phyloP scores from a whole-genome alignment of 1,140 invertebrate species.

The Aporrectodea caliginosa region DNA sequence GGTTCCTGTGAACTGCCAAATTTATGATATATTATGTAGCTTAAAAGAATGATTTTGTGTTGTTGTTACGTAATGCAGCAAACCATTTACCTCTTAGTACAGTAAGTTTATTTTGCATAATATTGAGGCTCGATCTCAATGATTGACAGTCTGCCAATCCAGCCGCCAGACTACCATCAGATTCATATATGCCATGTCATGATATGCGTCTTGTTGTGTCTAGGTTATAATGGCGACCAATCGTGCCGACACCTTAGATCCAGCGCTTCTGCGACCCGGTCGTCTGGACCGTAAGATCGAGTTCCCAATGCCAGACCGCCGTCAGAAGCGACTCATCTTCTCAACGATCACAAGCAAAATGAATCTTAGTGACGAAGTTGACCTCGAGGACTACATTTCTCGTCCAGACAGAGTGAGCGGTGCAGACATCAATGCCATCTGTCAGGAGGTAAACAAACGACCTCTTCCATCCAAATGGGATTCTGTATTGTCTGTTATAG shows the following conservation, averaged over 20 bases:
- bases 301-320: slow-evolving; percentile 93
- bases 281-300: slow-evolving; percentile 98
- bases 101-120: no score
- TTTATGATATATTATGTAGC: no score
- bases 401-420: slow-evolving; percentile 97
- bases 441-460: slow-evolving; percentile 89
- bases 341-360: slow-evolving; percentile 96
- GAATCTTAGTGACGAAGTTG: slow-evolving; percentile 99
- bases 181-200: slow-evolving; percentile 95
- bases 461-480: no score
- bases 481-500: no score
- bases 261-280: slow-evolving; percentile 91
- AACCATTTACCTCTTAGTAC: no score
- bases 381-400: slow-evolving; percentile 97
- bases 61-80: no score
- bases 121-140: no score
- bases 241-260: slow-evolving; percentile 95
- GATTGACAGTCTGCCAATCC: no score
- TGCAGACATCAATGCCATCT: slow-evolving; percentile 99
- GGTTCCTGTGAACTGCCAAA: no score
- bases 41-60: no score
- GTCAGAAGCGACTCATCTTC: slow-evolving; percentile 97
- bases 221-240: slow-evolving; percentile 99
- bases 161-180: no score
- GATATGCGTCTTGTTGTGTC: no score